Evolutionary conservation across 2,113 vertebrate species (phyloP), one percentile per base, ranked within the genome.

Genomic region (Atherinomorus stipes): DNA sequence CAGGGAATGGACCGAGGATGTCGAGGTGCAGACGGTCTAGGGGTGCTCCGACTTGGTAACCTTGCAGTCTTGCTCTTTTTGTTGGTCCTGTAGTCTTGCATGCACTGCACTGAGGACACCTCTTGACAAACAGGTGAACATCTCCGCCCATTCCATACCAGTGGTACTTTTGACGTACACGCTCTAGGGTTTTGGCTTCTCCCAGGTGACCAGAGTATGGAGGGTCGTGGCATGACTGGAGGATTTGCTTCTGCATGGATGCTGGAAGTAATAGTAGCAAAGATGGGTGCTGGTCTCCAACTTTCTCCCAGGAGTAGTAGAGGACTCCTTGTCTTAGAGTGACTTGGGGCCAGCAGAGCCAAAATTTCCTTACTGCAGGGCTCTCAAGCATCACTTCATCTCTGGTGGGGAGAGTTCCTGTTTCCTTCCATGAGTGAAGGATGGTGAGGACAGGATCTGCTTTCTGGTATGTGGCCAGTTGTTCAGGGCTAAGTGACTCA

Each of bases 341-440:
- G 5, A 59, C 31, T 23, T 59, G 57, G 7, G 34, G 34, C 57
- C 57, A 59, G 8, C 57, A 38, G 21, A 59, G 28, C 28, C 54
- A 59, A 12, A 59, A 59, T 4, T 38, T 59, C 19, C 56, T 59
- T 34, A 38, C 56, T 23, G 58, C 37, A 61, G 58, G 37, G 4
- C 37, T 61, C 2, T 61, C 38, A 1, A 61, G 6, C 12, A 25
- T 25, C 21, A 40, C 37, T 21, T 42, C 22, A 4, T 61, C 58
- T 40, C 25, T 61, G 22, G 37, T 61, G 15, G 58, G 58, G 10
- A 44, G 58, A 9, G 22, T 44, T 38, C 22, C 21, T 25, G 58
- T 37, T 21, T 58, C 56, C 19, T 37, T 58, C 18, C 56, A 58
- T 18, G 8, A 21, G 22, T 23, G 21, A 44, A 61, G 58, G 21